Evolutionary conservation across 1,140 invertebrate species (phyloP).

Genomic region (Atopsyche davidsoni): DNA sequence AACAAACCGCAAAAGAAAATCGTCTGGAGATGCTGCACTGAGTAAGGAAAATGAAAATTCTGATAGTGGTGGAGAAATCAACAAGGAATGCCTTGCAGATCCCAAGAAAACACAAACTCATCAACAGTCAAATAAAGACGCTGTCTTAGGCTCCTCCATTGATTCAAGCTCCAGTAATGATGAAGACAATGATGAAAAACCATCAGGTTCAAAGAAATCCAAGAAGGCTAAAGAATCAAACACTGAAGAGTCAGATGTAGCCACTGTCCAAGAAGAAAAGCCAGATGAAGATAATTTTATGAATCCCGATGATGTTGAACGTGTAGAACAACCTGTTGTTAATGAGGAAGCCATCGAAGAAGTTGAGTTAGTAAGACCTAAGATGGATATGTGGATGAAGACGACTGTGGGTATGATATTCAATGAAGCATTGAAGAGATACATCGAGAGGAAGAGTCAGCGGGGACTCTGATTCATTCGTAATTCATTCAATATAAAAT

Average conservation of each 20-base stretch:
- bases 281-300: constrained; percentile 16
- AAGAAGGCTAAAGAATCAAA: constrained; percentile 29
- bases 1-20: constrained; percentile 54
- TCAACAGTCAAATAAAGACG: constrained; percentile 56
- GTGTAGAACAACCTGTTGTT: constrained; percentile 29
- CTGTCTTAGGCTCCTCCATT: constrained; percentile 62
- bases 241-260: constrained; percentile 16
- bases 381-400: constrained; percentile 75
- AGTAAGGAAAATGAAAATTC: constrained; percentile 35
- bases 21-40: constrained; percentile 38
- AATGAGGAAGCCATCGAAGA: constrained; percentile 27
- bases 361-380: constrained; percentile 35
- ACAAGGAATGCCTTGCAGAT: constrained; percentile 38
- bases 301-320: constrained; percentile 15
- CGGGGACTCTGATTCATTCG: too few relatives aligned
- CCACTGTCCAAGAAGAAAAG: too few relatives aligned
- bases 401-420: constrained; percentile 75
- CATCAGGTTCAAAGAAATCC: constrained; percentile 13
- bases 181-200: too few relatives aligned
- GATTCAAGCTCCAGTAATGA: constrained; percentile 52
- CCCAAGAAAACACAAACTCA: constrained; percentile 44
- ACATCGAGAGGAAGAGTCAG: constrained; percentile 67
- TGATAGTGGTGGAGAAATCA: constrained; percentile 42
- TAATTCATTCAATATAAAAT: too few relatives aligned
- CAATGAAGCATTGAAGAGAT: constrained; percentile 71